Percentiles rank a stretch among this genome's conserved stretches.
phyloP scores from a whole-genome alignment of 2,888 invertebrate species.

The Tupiocoris notatus region DNA sequence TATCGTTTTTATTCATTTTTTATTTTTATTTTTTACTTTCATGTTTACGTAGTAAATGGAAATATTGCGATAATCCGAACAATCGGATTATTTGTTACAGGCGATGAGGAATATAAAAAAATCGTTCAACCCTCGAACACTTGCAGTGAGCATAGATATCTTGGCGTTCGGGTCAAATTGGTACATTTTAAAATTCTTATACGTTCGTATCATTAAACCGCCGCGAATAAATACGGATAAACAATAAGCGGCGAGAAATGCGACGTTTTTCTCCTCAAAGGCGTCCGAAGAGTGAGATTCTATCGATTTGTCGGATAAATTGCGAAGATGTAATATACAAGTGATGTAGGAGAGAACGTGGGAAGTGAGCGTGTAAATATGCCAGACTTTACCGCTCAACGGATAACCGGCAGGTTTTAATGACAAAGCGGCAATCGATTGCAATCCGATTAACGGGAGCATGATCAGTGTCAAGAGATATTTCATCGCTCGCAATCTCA shows the following conservation, averaged over 20 bases:
- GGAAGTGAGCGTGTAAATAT: background rate
- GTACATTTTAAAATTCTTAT: background rate
- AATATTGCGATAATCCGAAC: too few relatives aligned
- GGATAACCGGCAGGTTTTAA: background rate
- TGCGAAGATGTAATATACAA: background rate
- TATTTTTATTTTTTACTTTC: too few relatives aligned
- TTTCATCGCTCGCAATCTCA: background rate
- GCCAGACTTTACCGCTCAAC: background rate
- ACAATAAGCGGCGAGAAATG: background rate
- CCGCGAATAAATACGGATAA: background rate
- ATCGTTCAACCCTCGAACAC: background rate
- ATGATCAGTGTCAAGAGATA: background rate
- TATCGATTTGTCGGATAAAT: background rate
- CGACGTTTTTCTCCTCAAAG: background rate
- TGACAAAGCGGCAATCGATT: background rate
- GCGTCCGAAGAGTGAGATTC: background rate
- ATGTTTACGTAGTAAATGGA: too few relatives aligned
- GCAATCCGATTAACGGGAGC: background rate
- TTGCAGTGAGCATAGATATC: background rate
- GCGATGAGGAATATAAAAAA: background rate
- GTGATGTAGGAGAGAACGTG: background rate
- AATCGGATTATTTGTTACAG: too few relatives aligned
- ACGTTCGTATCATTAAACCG: background rate
- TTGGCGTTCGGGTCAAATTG: background rate
- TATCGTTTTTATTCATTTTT: too few relatives aligned